Percentiles rank a stretch among this genome's conserved stretches.
phyloP scores from a whole-genome alignment of 2,888 invertebrate genomes.

The Hipparchia semele region DNA sequence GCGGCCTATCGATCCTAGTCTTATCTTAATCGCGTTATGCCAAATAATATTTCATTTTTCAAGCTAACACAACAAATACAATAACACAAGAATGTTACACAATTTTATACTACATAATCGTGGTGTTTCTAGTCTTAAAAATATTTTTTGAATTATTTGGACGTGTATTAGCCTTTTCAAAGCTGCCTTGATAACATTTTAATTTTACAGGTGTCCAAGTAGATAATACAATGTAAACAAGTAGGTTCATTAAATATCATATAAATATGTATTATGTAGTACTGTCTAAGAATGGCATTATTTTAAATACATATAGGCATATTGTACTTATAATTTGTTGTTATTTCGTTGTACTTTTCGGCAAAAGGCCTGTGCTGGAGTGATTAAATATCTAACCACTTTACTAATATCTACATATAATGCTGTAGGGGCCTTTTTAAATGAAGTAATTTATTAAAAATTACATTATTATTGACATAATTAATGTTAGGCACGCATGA shows the following conservation, averaged over 20 bases:
- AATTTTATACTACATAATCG: slow-evolving; percentile 15
- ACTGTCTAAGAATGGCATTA: neutral
- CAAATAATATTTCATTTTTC: slow-evolving; percentile 1
- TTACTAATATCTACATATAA: slow-evolving; percentile 19
- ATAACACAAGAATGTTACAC: slow-evolving; percentile 7
- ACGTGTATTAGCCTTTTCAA: slow-evolving; percentile 30
- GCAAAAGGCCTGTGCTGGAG: slow-evolving; percentile 23
- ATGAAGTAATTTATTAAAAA: slow-evolving; percentile 18
- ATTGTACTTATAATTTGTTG: slow-evolving; percentile 38
- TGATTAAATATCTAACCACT: slow-evolving; percentile 10
- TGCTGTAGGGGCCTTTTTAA: slow-evolving; percentile 19
- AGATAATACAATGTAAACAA: neutral
- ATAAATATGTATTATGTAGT: neutral
- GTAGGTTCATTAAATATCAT: no score
- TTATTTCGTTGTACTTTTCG: slow-evolving; percentile 47
- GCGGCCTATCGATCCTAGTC: no score
- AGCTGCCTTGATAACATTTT: slow-evolving; percentile 17
- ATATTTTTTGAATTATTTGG: slow-evolving; percentile 31
- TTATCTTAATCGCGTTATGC: no score
- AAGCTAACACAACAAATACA: neutral
- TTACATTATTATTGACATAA: slow-evolving; percentile 34
- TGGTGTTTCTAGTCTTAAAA: slow-evolving; percentile 21
- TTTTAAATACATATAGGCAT: slow-evolving; percentile 4
- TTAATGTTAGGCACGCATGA: slow-evolving; percentile 76
- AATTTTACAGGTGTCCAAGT: neutral